phyloP scores from a whole-genome alignment of 2,797 vertebrate genomes.

The Cuculus canorus region DNA sequence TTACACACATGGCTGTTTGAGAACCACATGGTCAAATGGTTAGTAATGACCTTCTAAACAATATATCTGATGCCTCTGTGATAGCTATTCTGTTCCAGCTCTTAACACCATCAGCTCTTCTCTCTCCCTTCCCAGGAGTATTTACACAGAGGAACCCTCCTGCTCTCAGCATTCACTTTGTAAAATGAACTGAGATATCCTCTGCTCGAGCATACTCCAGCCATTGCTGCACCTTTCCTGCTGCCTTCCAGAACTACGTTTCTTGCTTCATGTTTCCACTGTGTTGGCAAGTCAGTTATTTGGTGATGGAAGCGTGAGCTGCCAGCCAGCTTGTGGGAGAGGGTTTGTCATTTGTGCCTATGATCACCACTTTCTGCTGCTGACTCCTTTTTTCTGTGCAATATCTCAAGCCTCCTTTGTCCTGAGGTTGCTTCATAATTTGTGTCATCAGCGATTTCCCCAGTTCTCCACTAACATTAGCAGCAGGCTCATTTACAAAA shows the following conservation, averaged over 20 bases:
- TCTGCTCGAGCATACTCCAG: neutral
- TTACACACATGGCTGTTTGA: neutral
- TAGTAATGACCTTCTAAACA: neutral
- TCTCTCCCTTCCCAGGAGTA: neutral
- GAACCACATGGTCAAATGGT: neutral
- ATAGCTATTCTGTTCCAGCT: neutral
- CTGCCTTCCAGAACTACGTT: neutral
- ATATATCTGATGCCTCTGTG: neutral
- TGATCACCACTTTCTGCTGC: neutral
- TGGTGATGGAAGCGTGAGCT: neutral
- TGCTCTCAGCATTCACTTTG: neutral
- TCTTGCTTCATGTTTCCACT: neutral
- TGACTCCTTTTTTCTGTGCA: neutral
- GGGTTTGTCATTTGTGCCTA: neutral
- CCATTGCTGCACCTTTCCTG: neutral
- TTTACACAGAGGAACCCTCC: neutral
- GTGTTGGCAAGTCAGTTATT: neutral
- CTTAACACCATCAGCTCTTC: neutral
- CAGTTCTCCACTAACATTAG: neutral
- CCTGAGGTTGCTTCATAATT: constrained; percentile 3
- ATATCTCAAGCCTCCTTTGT: neutral
- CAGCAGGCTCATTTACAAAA: constrained; percentile 33
- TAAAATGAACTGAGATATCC: neutral
- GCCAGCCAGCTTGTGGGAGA: neutral
- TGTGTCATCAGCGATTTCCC: constrained; percentile 45